These are phyloP conservation scores for Thamnophis elegans DNA, from an alignment of 2,797 vertebrate species.

Conservation along the genomic window DNA sequence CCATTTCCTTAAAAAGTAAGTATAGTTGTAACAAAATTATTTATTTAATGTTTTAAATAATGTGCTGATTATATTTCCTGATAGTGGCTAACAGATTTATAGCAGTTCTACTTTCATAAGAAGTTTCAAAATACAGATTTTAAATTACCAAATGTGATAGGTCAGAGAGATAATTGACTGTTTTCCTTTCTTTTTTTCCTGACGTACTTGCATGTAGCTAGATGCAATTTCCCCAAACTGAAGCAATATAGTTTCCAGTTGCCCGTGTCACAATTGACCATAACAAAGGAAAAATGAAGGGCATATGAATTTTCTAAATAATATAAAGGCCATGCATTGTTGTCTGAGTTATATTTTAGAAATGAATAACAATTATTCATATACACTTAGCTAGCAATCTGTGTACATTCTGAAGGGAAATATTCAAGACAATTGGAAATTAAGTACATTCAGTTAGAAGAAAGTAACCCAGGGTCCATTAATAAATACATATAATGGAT, in stretches of 20 bases:
- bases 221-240: neutral
- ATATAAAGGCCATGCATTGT: neutral
- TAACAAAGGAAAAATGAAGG: neutral
- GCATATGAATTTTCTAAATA: neutral
- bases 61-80: slow-evolving; percentile 13
- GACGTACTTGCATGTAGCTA: neutral
- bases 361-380: neutral
- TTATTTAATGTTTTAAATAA: slow-evolving; percentile 34
- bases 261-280: neutral
- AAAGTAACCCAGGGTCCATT: neutral
- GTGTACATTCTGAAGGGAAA: neutral
- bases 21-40: slow-evolving; percentile 26
- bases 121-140: slow-evolving; percentile 6
- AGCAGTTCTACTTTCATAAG: neutral
- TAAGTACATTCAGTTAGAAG: neutral
- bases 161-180: neutral
- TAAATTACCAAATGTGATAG: neutral
- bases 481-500: neutral
- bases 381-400: neutral
- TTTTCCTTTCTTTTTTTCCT: neutral
- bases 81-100: slow-evolving; percentile 7
- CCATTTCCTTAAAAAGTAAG: slow-evolving; percentile 42
- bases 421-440: neutral
- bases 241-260: neutral
- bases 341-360: neutral